Percentiles rank a stretch among this genome's conserved stretches.
Evolutionary conservation across 2,113 vertebrate genomes (phyloP).

Genomic region (Poeciliopsis turrubarensis): DNA sequence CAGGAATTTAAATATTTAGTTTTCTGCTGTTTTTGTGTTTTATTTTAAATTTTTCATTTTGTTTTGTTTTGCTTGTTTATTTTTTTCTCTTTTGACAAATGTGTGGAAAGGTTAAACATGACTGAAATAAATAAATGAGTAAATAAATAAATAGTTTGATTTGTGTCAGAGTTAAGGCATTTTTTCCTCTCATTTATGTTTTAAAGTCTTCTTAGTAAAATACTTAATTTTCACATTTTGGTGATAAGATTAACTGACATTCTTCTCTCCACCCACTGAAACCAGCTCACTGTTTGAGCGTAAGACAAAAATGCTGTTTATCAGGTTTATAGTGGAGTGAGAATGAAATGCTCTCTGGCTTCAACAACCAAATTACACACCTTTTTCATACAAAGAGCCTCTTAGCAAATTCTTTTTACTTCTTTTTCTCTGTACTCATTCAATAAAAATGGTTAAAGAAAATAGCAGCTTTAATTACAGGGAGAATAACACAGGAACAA

Average conservation of each 20-base stretch:
- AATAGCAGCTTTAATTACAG: background rate
- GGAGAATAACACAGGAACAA: background rate
- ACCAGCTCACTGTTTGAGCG: background rate
- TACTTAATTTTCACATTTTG: too few relatives aligned
- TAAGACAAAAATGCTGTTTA: background rate
- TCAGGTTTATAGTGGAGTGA: background rate
- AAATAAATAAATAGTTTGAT: too few relatives aligned
- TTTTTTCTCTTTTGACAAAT: too few relatives aligned
- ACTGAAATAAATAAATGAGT: too few relatives aligned
- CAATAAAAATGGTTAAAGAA: background rate
- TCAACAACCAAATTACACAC: background rate
- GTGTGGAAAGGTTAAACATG: too few relatives aligned
- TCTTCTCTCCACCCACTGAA: background rate
- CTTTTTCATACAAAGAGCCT: background rate
- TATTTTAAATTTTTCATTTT: too few relatives aligned
- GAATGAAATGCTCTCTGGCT: background rate
- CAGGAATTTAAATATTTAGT: too few relatives aligned
- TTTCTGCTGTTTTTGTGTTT: too few relatives aligned
- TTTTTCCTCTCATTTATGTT: background rate
- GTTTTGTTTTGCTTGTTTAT: too few relatives aligned
- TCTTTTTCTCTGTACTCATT: background rate
- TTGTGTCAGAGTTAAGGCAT: background rate
- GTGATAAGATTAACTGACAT: background rate
- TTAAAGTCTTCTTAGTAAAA: background rate
- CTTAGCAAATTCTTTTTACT: background rate